Evolutionary conservation across 2,888 invertebrate species (phyloP).

Genomic region (Hypercompe scribonia): DNA sequence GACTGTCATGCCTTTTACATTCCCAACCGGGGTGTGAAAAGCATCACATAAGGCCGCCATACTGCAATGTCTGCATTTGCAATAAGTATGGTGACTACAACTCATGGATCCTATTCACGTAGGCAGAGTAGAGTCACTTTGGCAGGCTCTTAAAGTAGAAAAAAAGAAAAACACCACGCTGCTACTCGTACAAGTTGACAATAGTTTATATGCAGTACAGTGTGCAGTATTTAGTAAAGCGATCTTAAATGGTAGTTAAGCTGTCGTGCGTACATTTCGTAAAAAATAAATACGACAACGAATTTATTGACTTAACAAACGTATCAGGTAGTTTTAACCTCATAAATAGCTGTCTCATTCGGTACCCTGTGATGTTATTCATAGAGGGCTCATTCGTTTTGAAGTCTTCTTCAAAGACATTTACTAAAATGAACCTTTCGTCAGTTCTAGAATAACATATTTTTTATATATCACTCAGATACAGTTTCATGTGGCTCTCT

Average conservation of each 20-base stretch:
- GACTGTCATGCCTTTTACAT: too few species aligned
- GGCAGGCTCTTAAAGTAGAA: too few species aligned
- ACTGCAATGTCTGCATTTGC: too few species aligned
- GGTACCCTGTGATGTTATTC: not conserved
- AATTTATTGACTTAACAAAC: not conserved
- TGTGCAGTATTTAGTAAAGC: too few species aligned
- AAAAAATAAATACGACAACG: not conserved
- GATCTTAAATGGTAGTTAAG: not conserved
- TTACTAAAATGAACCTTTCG: not conserved
- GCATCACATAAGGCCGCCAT: too few species aligned
- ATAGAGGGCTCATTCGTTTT: not conserved
- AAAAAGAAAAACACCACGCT: too few species aligned
- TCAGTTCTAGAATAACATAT: not conserved
- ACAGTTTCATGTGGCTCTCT: not conserved
- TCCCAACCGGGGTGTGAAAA: too few species aligned
- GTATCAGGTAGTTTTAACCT: not conserved
- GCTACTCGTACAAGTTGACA: too few species aligned
- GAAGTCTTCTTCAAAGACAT: not conserved
- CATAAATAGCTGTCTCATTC: not conserved
- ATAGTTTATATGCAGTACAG: too few species aligned
- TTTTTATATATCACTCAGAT: not conserved
- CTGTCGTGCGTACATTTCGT: not conserved
- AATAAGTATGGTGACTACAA: too few species aligned
- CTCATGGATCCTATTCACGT: too few species aligned
- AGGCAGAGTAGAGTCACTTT: too few species aligned